Evolutionary conservation across 2,113 vertebrate species (phyloP).

Genomic region (Laticauda colubrina): DNA sequence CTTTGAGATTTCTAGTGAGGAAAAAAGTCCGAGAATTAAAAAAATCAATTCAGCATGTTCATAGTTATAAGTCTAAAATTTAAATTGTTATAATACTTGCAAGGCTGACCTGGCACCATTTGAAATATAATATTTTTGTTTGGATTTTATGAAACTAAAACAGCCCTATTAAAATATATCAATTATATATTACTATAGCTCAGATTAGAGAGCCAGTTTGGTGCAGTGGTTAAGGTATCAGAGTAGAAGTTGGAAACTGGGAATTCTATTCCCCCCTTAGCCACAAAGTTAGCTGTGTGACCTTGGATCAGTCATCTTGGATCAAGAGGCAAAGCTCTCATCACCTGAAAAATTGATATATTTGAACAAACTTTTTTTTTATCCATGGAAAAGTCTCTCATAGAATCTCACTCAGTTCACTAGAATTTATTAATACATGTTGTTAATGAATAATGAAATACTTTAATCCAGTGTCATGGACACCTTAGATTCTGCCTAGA

Average conservation of each 20-base stretch:
- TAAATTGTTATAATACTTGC: conserved; percentile 1
- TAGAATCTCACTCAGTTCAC: not conserved
- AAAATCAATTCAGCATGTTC: not conserved
- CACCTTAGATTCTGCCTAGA: not conserved
- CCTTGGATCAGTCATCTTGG: not conserved
- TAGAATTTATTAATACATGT: not conserved
- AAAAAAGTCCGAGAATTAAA: conserved; percentile 18
- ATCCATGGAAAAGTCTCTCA: not conserved
- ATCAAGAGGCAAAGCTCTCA: not conserved
- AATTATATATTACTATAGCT: not conserved
- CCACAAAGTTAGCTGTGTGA: not conserved
- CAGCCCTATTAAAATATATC: not conserved
- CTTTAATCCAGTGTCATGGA: not conserved
- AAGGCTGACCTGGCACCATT: conserved; percentile 3
- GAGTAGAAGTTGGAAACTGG: not conserved
- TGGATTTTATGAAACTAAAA: conserved; percentile 18
- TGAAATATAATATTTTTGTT: conserved; percentile 11
- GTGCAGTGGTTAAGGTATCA: not conserved
- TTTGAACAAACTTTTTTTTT: not conserved
- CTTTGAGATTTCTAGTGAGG: conserved; percentile 81
- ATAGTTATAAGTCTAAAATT: conserved; percentile 17
- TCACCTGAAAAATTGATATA: not conserved
- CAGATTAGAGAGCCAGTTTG: conserved; percentile 4
- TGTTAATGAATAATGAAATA: not conserved
- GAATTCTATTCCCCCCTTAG: not conserved